Evolutionary conservation across 2,888 invertebrate genomes (phyloP).

Genomic region (Nomada fabriciana): DNA sequence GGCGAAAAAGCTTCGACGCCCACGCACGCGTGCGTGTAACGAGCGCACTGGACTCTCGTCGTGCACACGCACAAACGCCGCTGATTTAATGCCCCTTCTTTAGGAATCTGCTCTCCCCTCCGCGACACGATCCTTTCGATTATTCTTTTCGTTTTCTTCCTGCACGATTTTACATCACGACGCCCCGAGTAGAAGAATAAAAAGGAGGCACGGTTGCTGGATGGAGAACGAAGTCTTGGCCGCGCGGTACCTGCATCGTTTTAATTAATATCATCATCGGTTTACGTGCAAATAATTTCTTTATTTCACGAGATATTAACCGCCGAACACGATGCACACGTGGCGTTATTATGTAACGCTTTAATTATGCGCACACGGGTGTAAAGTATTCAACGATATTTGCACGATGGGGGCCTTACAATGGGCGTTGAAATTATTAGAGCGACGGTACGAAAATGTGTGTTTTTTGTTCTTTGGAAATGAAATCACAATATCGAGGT

Average conservation of each 20-base stretch:
- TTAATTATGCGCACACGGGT: neutral
- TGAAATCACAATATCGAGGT: no score
- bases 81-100: constrained; percentile 65
- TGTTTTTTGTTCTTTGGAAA: neutral
- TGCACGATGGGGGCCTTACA: neutral
- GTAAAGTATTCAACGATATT: constrained; percentile 4
- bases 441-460: no score
- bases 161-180: constrained; percentile 28
- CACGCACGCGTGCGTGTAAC: constrained; percentile 28
- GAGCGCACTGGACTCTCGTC: constrained; percentile 32
- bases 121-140: constrained; percentile 29
- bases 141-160: constrained; percentile 37
- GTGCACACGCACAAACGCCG: constrained; percentile 48
- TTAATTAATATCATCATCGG: constrained; percentile 44
- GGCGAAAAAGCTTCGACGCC: constrained; percentile 42
- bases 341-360: constrained; percentile 23
- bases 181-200: neutral
- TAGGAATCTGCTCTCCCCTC: constrained; percentile 38
- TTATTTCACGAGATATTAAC: constrained; percentile 31
- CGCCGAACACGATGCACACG: neutral
- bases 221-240: neutral
- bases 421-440: no score
- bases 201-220: neutral
- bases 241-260: constrained; percentile 2
- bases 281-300: constrained; percentile 35